These are phyloP conservation scores for Stegostoma tigrinum DNA, from an alignment of 2,113 vertebrate species.

Conservation along the genomic window DNA sequence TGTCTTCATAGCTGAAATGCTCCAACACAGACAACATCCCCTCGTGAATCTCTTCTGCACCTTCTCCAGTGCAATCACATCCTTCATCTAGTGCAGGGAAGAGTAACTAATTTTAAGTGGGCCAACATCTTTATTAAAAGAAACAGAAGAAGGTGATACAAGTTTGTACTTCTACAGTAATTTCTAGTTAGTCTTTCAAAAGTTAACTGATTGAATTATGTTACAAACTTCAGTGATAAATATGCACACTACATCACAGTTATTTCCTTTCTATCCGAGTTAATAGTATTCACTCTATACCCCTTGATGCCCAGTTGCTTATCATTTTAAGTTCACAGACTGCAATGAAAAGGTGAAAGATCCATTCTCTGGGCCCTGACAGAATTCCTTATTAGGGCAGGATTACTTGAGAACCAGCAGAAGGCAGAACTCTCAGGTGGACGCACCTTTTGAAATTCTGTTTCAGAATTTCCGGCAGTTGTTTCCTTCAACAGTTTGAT, in stretches of 20 bases:
- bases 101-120: background rate
- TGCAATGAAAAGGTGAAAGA: background rate
- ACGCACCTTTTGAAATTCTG: constrained; percentile 37
- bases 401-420: constrained; percentile 35
- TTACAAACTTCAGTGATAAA: background rate
- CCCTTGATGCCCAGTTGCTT: background rate
- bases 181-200: background rate
- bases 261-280: background rate
- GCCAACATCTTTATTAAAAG: background rate
- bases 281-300: background rate
- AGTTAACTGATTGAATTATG: background rate
- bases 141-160: background rate
- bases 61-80: too few relatives aligned
- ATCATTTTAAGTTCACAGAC: background rate
- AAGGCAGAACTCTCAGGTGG: constrained; percentile 21
- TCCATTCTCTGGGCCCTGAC: rapidly evolving
- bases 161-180: background rate
- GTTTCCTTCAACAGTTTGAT: constrained; percentile 30
- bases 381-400: constrained; percentile 37
- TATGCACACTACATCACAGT: background rate
- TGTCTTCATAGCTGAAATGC: too few relatives aligned
- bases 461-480: constrained; percentile 39
- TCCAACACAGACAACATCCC: too few relatives aligned
- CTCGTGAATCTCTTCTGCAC: too few relatives aligned
- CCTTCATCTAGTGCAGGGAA: background rate